Conservation (phyloP, 2,113 vertebrate genomes). For the Barnardius zonarius region DNA sequence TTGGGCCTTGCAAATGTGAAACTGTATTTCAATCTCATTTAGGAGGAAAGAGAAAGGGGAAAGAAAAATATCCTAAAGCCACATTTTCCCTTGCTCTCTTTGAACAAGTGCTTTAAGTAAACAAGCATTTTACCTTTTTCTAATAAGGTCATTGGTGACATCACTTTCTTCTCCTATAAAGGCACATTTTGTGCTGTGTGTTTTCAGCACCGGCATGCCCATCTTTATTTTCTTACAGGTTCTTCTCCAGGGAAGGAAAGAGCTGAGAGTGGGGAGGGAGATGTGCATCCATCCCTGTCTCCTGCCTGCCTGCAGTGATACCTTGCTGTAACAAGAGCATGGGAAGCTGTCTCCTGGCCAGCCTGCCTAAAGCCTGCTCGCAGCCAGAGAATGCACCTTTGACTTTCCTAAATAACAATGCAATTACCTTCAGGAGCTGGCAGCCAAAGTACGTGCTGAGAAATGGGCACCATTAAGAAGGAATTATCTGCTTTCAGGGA, state of each 20-base stretch:
- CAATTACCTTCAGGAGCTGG: conserved; percentile 69
- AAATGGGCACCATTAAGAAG: conserved; percentile 70
- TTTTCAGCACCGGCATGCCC: conserved; percentile 19
- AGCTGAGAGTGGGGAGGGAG: not conserved
- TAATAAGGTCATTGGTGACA: conserved; percentile 76
- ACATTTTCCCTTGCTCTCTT: conserved; percentile 51
- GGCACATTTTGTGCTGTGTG: conserved; percentile 26
- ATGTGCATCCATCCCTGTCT: not conserved
- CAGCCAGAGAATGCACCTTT: conserved; percentile 62
- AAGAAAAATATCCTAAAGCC: conserved; percentile 55
- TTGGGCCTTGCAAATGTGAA: conserved; percentile 62
- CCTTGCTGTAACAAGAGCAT: conserved; percentile 1
- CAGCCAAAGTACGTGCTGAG: conserved; percentile 66
- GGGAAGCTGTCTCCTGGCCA: not conserved
- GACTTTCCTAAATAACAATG: conserved; percentile 70
- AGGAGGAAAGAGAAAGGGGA: conserved; percentile 33
- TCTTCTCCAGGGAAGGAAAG: not conserved
- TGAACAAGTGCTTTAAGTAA: conserved; percentile 66
- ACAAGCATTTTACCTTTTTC: conserved; percentile 64
- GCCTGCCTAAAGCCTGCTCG: not conserved
- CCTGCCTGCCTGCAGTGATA: conserved; percentile 33
- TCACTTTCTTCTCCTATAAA: conserved; percentile 56
- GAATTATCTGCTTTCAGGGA: conserved; percentile 66
- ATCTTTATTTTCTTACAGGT: not conserved
- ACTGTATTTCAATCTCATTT: conserved; percentile 74